phyloP scores from a whole-genome alignment of 2,797 vertebrate species.

The Pampus argenteus region DNA sequence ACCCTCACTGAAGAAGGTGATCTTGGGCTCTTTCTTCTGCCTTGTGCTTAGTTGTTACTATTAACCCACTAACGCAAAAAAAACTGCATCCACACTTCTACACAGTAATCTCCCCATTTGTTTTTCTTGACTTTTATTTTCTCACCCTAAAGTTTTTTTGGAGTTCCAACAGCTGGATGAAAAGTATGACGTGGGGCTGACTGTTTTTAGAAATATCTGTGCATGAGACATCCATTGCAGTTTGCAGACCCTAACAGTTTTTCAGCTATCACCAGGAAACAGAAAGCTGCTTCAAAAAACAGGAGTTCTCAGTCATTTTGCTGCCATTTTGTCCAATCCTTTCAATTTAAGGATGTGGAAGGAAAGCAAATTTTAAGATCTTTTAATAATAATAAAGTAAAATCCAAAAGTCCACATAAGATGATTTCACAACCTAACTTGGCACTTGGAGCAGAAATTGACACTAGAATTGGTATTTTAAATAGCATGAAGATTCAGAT shows the following conservation, averaged over 20 bases:
- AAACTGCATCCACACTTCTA: slow-evolving; percentile 93
- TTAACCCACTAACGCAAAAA: slow-evolving; percentile 99
- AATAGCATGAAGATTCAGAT: slow-evolving; percentile 13
- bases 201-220: slow-evolving; percentile 95
- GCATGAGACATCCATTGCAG: slow-evolving; percentile 99
- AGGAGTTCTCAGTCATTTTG: slow-evolving; percentile 65
- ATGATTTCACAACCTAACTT: slow-evolving; percentile 11
- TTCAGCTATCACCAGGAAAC: slow-evolving; percentile 80
- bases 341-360: slow-evolving; percentile 18
- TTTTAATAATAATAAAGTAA: slow-evolving; percentile 2
- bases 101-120: slow-evolving; percentile 84
- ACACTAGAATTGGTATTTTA: slow-evolving; percentile 33
- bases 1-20: slow-evolving; percentile 99
- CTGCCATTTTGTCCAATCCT: slow-evolving; percentile 41
- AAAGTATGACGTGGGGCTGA: slow-evolving; percentile 88
- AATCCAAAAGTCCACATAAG: slow-evolving; percentile 29
- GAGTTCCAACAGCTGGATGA: slow-evolving; percentile 86
- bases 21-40: slow-evolving; percentile 96
- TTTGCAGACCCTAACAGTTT: slow-evolving; percentile 87
- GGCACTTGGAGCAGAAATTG: slow-evolving; percentile 46
- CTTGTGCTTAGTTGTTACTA: slow-evolving; percentile 85
- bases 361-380: slow-evolving; percentile 23
- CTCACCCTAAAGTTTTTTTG: slow-evolving; percentile 78
- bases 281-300: slow-evolving; percentile 63
- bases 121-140: slow-evolving; percentile 62